Conservation (phyloP, 2,113 vertebrate genomes). For the Zeus faber region DNA sequence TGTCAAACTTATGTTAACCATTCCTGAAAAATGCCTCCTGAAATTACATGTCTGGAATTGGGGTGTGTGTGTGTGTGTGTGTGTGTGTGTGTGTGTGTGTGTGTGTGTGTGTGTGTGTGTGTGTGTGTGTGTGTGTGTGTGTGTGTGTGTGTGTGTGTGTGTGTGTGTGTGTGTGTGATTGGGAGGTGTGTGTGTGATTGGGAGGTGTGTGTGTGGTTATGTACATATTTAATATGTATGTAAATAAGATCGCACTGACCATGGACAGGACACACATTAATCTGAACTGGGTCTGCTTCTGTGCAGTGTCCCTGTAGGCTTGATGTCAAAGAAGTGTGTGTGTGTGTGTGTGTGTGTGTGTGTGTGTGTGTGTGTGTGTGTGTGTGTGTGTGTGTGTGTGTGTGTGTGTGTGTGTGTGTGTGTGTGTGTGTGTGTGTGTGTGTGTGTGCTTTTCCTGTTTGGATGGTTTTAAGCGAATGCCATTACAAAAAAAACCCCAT, state of each 20-base stretch:
- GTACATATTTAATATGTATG: slow-evolving; percentile 68
- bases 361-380: slow-evolving; percentile 22
- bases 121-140: slow-evolving; percentile 20
- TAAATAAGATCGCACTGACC: slow-evolving; percentile 56
- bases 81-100: slow-evolving; percentile 23
- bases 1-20: slow-evolving; percentile 38
- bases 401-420: neutral
- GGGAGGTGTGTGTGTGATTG: neutral
- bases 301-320: slow-evolving; percentile 36
- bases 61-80: neutral
- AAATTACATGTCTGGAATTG: slow-evolving; percentile 25
- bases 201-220: slow-evolving; percentile 23
- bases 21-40: slow-evolving; percentile 24
- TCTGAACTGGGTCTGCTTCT: slow-evolving; percentile 23
- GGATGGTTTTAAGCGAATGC: no score
- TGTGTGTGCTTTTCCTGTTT: no score
- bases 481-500: neutral
- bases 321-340: slow-evolving; percentile 29
- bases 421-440: no score
- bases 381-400: slow-evolving; percentile 10
- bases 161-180: slow-evolving; percentile 25
- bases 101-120: slow-evolving; percentile 12
- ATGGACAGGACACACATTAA: slow-evolving; percentile 47
- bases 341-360: slow-evolving; percentile 16
- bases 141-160: slow-evolving; percentile 3